These are phyloP conservation scores for Melinaea marsaeus DNA, from an alignment of 2,888 invertebrate genomes.

Conservation along the genomic window DNA sequence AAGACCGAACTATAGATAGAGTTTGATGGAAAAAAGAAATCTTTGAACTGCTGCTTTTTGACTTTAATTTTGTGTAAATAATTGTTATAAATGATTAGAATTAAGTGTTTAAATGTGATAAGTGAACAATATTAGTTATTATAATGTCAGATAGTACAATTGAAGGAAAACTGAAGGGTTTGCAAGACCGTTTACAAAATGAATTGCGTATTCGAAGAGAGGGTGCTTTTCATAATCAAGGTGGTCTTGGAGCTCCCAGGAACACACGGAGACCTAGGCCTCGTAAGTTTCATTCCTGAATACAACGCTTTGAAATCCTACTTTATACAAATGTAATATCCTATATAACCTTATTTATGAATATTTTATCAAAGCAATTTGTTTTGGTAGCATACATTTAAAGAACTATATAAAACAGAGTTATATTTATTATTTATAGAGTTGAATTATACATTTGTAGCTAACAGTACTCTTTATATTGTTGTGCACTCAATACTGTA, in stretches of 20 bases:
- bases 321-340: background rate
- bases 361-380: conserved; percentile 2
- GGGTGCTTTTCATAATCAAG: conserved; percentile 78
- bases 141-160: conserved; percentile 84
- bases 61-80: conserved; percentile 68
- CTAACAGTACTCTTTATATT: too few relatives aligned
- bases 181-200: conserved; percentile 87
- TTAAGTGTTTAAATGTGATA: conserved; percentile 62
- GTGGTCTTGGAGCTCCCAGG: conserved; percentile 71
- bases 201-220: conserved; percentile 81
- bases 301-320: conserved; percentile 7
- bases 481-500: too few relatives aligned
- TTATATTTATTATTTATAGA: too few relatives aligned
- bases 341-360: background rate
- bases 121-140: conserved; percentile 48
- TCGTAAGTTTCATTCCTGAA: conserved; percentile 70
- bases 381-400: background rate
- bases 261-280: conserved; percentile 80
- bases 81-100: conserved; percentile 54
- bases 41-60: conserved; percentile 68
- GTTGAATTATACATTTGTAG: too few relatives aligned
- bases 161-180: conserved; percentile 88
- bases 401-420: background rate
- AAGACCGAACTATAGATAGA: conserved; percentile 22
- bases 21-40: conserved; percentile 51